Evolutionary conservation across 2,888 invertebrate genomes (phyloP).

Genomic region (Lydus trimaculatus): DNA sequence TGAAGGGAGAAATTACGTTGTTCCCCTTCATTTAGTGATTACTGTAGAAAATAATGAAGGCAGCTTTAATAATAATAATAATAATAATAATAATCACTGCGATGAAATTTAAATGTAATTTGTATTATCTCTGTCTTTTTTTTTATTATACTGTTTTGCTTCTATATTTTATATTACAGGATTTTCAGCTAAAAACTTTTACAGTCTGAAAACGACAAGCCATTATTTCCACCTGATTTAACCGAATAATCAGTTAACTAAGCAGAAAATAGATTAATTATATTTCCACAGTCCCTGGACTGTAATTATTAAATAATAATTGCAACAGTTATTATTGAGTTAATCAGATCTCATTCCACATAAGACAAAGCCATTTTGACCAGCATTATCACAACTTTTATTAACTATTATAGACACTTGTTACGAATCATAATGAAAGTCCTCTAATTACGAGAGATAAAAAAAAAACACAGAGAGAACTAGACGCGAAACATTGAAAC

Average conservation of each 20-base stretch:
- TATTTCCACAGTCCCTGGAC: constrained; percentile 14
- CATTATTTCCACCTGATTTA: constrained; percentile 34
- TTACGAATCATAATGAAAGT: not conserved
- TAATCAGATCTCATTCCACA: constrained; percentile 24
- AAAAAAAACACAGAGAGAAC: not conserved
- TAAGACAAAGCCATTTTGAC: not conserved
- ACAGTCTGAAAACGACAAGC: constrained; percentile 29
- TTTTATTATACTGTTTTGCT: not conserved
- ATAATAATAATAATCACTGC: too few species aligned
- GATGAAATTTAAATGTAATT: too few species aligned
- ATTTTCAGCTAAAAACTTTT: constrained; percentile 9
- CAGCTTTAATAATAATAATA: not conserved
- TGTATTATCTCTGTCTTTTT: not conserved
- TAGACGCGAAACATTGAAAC: not conserved
- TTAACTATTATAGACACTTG: not conserved
- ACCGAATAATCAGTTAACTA: constrained; percentile 22
- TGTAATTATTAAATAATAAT: constrained; percentile 29
- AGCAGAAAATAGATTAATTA: constrained; percentile 33
- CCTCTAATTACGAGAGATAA: too few species aligned
- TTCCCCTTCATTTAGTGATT: not conserved
- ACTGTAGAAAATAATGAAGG: not conserved
- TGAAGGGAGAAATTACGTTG: not conserved
- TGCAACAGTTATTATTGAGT: constrained; percentile 25
- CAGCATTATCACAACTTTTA: not conserved
- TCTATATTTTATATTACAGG: not conserved